Conservation (phyloP, 2,888 invertebrate species). For the Volucella bombylans region DNA sequence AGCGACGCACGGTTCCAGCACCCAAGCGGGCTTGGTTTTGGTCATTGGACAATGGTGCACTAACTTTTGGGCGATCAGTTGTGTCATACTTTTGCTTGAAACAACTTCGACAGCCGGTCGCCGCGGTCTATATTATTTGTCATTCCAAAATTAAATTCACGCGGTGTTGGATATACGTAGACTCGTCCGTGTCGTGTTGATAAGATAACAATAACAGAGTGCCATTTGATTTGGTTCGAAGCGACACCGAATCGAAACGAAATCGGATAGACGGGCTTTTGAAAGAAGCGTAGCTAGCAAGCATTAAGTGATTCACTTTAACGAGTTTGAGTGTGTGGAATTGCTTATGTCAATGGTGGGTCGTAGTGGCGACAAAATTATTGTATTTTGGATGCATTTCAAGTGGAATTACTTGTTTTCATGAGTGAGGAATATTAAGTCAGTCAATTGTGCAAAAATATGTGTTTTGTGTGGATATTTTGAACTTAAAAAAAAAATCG, state of each 20-base stretch:
- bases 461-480: slow-evolving; percentile 39
- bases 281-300: slow-evolving; percentile 9
- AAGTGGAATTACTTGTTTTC: slow-evolving; percentile 19
- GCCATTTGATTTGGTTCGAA: slow-evolving; percentile 8
- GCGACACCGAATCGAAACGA: no score
- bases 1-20: neutral
- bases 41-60: neutral
- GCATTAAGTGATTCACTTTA: slow-evolving; percentile 18
- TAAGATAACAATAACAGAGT: slow-evolving; percentile 44
- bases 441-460: slow-evolving; percentile 39
- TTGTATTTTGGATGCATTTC: slow-evolving; percentile 33
- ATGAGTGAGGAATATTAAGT: slow-evolving; percentile 31
- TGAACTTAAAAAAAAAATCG: neutral
- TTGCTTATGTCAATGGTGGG: neutral
- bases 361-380: neutral
- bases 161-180: neutral
- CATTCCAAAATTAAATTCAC: neutral
- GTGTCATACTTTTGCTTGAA: slow-evolving; percentile 3
- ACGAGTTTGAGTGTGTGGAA: slow-evolving; percentile 9
- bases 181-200: slow-evolving; percentile 21
- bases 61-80: slow-evolving; percentile 27
- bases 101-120: slow-evolving; percentile 7
- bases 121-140: neutral
- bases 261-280: slow-evolving; percentile 7
- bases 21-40: neutral